Conservation (phyloP, 2,113 vertebrate genomes). For the Patagioenas fasciata region DNA sequence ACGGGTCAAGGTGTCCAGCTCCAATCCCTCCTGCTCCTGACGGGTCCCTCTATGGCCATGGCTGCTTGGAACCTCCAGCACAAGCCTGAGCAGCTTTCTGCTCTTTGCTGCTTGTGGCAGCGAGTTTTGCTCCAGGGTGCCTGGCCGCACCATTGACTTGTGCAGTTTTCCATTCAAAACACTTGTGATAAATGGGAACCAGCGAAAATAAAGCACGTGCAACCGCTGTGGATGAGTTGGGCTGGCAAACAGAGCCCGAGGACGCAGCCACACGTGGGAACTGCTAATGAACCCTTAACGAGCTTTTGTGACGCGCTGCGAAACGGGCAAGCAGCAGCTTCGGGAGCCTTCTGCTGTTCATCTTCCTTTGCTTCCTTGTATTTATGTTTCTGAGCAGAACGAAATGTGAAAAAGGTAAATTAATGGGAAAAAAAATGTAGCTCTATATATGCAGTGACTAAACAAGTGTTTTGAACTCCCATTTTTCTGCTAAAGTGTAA, state of each 20-base stretch:
- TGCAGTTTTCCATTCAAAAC: background rate
- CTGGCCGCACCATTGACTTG: rapidly evolving
- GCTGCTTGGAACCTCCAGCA: rapidly evolving
- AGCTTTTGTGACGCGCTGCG: rapidly evolving
- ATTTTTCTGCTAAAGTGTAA: background rate
- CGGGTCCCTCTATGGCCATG: rapidly evolving
- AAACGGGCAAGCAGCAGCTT: background rate
- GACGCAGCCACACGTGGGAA: rapidly evolving
- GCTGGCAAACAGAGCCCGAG: rapidly evolving
- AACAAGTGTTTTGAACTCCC: background rate
- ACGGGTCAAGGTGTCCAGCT: rapidly evolving
- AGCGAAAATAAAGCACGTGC: background rate
- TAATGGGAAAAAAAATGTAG: rapidly evolving
- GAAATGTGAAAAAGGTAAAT: background rate
- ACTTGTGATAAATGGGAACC: background rate
- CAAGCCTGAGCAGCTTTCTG: rapidly evolving
- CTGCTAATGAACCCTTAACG: background rate
- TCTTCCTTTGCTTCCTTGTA: background rate
- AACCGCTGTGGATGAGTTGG: rapidly evolving
- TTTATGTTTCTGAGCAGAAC: background rate
- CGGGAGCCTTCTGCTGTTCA: background rate
- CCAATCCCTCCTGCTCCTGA: rapidly evolving
- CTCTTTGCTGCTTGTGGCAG: background rate
- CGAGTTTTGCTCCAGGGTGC: background rate
- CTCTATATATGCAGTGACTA: background rate